Conservation (phyloP, 2,888 invertebrate species). For the Drosophila cracens region DNA sequence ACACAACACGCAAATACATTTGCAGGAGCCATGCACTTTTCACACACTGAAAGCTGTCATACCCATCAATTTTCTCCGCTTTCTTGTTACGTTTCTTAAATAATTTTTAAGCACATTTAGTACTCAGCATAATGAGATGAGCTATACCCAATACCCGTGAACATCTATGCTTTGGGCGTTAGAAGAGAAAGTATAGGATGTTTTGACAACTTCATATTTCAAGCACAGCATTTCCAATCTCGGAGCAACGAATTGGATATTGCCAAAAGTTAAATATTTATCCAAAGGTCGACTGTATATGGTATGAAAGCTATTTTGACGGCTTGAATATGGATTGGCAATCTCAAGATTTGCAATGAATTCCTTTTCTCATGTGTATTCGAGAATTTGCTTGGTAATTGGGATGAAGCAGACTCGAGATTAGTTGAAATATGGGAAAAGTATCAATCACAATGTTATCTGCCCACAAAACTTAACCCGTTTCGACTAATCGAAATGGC, state of each 20-base stretch:
- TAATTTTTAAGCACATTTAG: slow-evolving; percentile 21
- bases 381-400: neutral
- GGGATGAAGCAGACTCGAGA: neutral
- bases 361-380: too few species aligned
- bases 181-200: neutral
- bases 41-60: slow-evolving; percentile 11
- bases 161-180: neutral
- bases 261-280: neutral
- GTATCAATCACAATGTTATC: slow-evolving; percentile 14
- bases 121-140: slow-evolving; percentile 26
- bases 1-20: neutral
- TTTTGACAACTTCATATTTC: neutral
- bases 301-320: neutral
- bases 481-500: slow-evolving; percentile 44
- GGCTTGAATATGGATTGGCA: neutral
- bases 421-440: neutral
- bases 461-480: slow-evolving; percentile 47
- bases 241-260: neutral
- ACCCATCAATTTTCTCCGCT: neutral
- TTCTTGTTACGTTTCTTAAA: slow-evolving; percentile 4
- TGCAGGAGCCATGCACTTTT: slow-evolving; percentile 1
- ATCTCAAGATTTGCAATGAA: neutral
- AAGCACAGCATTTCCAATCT: neutral
- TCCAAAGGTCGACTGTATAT: neutral
- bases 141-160: neutral